Percentiles rank a stretch among this genome's conserved stretches.
phyloP scores from a whole-genome alignment of 64 coral and sea anemone species.

The Acropora yongei region DNA sequence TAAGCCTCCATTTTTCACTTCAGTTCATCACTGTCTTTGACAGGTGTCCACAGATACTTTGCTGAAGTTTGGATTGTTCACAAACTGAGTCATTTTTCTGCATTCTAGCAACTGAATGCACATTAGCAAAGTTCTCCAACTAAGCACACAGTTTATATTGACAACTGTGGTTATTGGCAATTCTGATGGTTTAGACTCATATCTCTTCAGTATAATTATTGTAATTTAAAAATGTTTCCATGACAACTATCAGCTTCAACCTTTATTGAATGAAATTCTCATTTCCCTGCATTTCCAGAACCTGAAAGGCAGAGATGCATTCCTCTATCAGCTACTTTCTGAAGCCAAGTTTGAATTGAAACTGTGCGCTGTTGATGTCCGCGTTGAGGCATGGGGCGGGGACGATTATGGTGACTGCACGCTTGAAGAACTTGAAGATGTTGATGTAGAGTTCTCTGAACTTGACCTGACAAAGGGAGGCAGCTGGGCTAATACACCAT shows the following conservation, averaged over 20 bases:
- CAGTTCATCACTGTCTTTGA: slow-evolving; percentile 8
- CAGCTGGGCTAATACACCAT: slow-evolving; percentile 50
- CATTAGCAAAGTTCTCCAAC: slow-evolving; percentile 8
- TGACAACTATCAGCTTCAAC: background rate
- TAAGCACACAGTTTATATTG: background rate
- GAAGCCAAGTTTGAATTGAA: slow-evolving; percentile 51
- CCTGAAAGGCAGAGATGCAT: slow-evolving; percentile 49
- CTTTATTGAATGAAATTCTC: background rate
- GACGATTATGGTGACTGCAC: slow-evolving; percentile 7
- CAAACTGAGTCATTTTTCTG: slow-evolving; percentile 1
- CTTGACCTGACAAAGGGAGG: slow-evolving; percentile 46
- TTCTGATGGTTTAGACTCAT: slow-evolving; percentile 13
- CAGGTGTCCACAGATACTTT: slow-evolving; percentile 8
- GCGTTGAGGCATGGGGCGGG: slow-evolving; percentile 20
- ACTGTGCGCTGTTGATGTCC: slow-evolving; percentile 47
- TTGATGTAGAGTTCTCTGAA: slow-evolving; percentile 54
- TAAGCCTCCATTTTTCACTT: slow-evolving; percentile 3
- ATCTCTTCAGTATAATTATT: slow-evolving; percentile 12
- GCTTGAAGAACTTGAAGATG: slow-evolving; percentile 39
- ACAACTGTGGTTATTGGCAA: slow-evolving; percentile 3
- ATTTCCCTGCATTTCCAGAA: slow-evolving; percentile 24
- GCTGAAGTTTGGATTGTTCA: slow-evolving; percentile 13
- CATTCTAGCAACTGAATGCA: background rate
- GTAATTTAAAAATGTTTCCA: background rate
- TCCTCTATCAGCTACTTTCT: slow-evolving; percentile 54